phyloP scores from a whole-genome alignment of 2,888 invertebrate genomes.

The Cotesia congregata region DNA sequence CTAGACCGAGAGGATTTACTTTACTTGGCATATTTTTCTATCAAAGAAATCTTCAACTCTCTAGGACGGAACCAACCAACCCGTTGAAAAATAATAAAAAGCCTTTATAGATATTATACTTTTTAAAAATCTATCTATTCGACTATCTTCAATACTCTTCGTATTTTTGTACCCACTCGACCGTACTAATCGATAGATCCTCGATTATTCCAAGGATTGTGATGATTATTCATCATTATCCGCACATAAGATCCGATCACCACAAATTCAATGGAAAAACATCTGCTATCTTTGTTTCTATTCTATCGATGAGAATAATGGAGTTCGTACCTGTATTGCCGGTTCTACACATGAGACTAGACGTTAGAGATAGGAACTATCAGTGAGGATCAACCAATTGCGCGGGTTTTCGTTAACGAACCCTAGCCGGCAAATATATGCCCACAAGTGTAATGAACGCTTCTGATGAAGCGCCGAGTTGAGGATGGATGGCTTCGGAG shows the following conservation, averaged over 20 bases:
- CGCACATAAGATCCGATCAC: too few species aligned
- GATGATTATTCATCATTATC: too few species aligned
- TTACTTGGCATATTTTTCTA: constrained; percentile 26
- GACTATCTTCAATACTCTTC: background rate
- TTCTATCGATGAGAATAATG: background rate
- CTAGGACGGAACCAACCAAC: background rate
- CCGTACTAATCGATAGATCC: background rate
- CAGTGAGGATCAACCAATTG: constrained; percentile 33
- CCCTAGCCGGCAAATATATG: constrained; percentile 28
- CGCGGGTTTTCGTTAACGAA: constrained; percentile 37
- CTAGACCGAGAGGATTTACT: constrained; percentile 25
- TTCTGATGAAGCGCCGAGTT: constrained; percentile 2
- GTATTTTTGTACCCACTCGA: background rate
- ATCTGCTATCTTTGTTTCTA: background rate
- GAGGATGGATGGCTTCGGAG: constrained; percentile 11
- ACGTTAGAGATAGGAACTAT: constrained; percentile 10
- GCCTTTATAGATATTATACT: background rate
- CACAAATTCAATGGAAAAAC: too few species aligned
- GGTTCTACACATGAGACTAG: too few species aligned
- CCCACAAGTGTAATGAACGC: constrained; percentile 35
- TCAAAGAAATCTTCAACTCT: constrained; percentile 22
- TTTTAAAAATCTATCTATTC: background rate
- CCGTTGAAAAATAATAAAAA: background rate
- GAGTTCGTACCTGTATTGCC: background rate
- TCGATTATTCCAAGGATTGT: background rate